phyloP scores from a whole-genome alignment of 2,888 invertebrate species.

The Orthosia gracilis region DNA sequence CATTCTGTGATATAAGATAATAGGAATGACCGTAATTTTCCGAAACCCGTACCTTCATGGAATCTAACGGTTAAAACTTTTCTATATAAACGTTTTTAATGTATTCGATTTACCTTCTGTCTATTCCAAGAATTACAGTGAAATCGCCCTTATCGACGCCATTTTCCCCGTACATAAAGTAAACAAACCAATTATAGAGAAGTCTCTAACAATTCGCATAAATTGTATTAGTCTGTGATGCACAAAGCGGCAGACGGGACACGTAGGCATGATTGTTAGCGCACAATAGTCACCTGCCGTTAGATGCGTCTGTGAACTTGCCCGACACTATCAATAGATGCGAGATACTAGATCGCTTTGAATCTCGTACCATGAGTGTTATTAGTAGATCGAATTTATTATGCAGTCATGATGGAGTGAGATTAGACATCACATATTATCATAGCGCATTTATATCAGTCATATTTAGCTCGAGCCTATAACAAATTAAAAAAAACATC shows the following conservation, averaged over 20 bases:
- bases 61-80: constrained; percentile 23
- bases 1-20: constrained; percentile 23
- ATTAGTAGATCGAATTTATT: constrained; percentile 36
- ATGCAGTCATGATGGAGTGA: constrained; percentile 9
- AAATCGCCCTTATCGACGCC: constrained; percentile 4
- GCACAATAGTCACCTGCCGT: constrained; percentile 65
- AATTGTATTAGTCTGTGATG: constrained; percentile 60
- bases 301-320: constrained; percentile 69
- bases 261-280: constrained; percentile 61
- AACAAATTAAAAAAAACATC: too few species aligned
- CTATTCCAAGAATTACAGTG: background rate
- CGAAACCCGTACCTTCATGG: constrained; percentile 4
- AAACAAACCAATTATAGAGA: constrained; percentile 56
- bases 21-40: constrained; percentile 25
- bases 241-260: constrained; percentile 61
- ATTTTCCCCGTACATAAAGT: constrained; percentile 18
- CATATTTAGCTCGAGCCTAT: too few species aligned
- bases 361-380: constrained; percentile 34
- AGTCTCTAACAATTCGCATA: constrained; percentile 56
- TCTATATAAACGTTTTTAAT: constrained; percentile 18
- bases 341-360: constrained; percentile 40
- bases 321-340: constrained; percentile 58
- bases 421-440: constrained; percentile 4
- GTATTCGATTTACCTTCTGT: background rate
- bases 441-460: too few species aligned